Percentiles rank a stretch among this genome's conserved stretches.
Evolutionary conservation across 2,113 vertebrate genomes (phyloP).

Genomic region (Eclectus roratus): DNA sequence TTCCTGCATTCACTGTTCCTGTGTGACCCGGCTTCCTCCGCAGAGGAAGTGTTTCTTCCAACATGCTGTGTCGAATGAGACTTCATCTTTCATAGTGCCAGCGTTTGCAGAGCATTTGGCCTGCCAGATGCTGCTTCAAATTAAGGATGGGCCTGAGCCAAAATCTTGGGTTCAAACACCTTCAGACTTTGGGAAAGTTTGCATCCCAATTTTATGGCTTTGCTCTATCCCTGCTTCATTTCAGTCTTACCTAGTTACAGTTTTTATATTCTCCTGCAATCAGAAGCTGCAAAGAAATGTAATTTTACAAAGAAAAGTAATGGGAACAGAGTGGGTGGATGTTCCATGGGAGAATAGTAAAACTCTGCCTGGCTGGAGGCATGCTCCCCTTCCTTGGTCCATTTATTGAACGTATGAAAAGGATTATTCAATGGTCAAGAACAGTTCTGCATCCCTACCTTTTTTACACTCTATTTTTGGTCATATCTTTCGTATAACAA

Average conservation of each 20-base stretch:
- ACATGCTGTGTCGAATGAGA: background rate
- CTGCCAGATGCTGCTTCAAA: slow-evolving; percentile 57
- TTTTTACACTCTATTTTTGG: slow-evolving; percentile 31
- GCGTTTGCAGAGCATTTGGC: slow-evolving; percentile 28
- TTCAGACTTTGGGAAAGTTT: slow-evolving; percentile 47
- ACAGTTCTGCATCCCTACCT: background rate
- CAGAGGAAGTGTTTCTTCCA: background rate
- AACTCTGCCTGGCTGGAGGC: slow-evolving; percentile 37
- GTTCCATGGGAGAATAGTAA: slow-evolving; percentile 47
- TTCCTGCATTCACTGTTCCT: background rate
- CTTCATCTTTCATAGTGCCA: slow-evolving; percentile 6
- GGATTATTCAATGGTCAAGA: slow-evolving; percentile 29
- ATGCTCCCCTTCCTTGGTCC: slow-evolving; percentile 13
- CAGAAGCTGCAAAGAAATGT: slow-evolving; percentile 42
- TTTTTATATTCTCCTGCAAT: slow-evolving; percentile 53
- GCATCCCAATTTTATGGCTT: background rate
- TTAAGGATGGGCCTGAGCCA: slow-evolving; percentile 45
- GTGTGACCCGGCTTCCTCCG: background rate
- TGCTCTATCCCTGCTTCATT: slow-evolving; percentile 48
- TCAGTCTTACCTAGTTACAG: slow-evolving; percentile 56
- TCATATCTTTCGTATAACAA: slow-evolving; percentile 41
- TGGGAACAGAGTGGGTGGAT: slow-evolving; percentile 26
- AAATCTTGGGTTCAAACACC: slow-evolving; percentile 51
- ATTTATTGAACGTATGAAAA: slow-evolving; percentile 33
- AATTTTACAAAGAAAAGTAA: slow-evolving; percentile 20